Percentiles rank a stretch among this genome's conserved stretches.
Conservation (phyloP, 2,888 invertebrate species). For the Hyposoter dolosus region DNA sequence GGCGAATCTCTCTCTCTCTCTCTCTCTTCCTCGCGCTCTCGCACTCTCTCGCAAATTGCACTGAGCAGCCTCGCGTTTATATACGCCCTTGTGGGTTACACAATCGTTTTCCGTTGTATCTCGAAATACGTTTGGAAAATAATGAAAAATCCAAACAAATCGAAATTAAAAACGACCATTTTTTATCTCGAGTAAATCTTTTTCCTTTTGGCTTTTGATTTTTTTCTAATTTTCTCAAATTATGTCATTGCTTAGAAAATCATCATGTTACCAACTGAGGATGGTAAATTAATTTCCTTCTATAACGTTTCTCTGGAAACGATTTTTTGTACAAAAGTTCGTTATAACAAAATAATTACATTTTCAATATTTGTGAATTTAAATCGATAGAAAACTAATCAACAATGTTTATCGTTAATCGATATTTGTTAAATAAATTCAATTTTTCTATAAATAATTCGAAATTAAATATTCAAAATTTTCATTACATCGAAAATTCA, state of each 20-base stretch:
- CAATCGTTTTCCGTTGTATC: conserved; percentile 6
- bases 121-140: neutral
- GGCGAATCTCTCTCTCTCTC: conserved; percentile 37
- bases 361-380: neutral
- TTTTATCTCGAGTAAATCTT: neutral
- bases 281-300: neutral
- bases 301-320: neutral
- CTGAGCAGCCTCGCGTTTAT: conserved; percentile 32
- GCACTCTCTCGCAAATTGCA: conserved; percentile 29
- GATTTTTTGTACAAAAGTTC: no score
- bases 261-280: conserved; percentile 41
- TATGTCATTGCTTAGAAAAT: conserved; percentile 14
- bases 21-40: conserved; percentile 13
- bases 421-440: no score
- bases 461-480: no score
- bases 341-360: neutral
- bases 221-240: neutral
- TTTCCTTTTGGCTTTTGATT: neutral
- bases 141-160: conserved; percentile 22
- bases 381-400: no score
- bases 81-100: conserved; percentile 19
- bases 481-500: no score
- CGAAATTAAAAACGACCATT: neutral
- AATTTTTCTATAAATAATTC: no score
- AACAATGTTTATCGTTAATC: no score